Base-by-base conservation (phyloP, 1,140 invertebrate genomes). In the Meteorus sp. region DNA sequence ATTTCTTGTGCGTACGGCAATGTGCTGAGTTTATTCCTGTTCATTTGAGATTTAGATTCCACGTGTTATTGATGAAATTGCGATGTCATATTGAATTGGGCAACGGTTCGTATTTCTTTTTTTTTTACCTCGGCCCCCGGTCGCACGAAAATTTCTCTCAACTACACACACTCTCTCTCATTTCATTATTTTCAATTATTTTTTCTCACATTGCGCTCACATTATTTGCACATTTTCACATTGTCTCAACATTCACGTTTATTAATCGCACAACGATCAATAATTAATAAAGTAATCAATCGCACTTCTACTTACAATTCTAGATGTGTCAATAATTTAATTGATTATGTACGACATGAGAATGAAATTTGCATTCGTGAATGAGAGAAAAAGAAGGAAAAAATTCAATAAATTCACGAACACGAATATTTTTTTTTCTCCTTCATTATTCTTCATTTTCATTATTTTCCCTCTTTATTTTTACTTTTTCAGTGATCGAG, bases 251-350 rank as follows among this genome's bases (percentile, higher is more conserved):
- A 9, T 29, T 9, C 27, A 29, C 27, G 4, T 29, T 4, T 4
- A 29, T 29, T 29, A 29, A 29, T 39, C 35, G 11, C 35, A 39
- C 35, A 39, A n/a, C 3, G 27, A 29, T 29, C 45, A 48, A 23
- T 53, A 60, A 56, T 60, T 68, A 70, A 73, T 70, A 67, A 71
- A 69, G 61, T 67, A 68, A 70, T 60, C 67, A 69, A 73, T 72
- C 62, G 62, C 64, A 59, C 51, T 37, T 53, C 51, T 53, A 53
- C 33, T 53, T 53, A 53, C 51, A 53, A 53, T 39, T 35, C 51
- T 53, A 53, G 20, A 56, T 27, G 53, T 35, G 62, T 57, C 63
- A 63, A 61, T 66, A 47, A 19, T 31, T 44, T 45, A 31, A 56
- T 45, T 31, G 41, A 45, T 45, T 56, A 33, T 25, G 39, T 44